Evolutionary conservation across 2,888 invertebrate species (phyloP).

Genomic region (Nebria brevicollis): DNA sequence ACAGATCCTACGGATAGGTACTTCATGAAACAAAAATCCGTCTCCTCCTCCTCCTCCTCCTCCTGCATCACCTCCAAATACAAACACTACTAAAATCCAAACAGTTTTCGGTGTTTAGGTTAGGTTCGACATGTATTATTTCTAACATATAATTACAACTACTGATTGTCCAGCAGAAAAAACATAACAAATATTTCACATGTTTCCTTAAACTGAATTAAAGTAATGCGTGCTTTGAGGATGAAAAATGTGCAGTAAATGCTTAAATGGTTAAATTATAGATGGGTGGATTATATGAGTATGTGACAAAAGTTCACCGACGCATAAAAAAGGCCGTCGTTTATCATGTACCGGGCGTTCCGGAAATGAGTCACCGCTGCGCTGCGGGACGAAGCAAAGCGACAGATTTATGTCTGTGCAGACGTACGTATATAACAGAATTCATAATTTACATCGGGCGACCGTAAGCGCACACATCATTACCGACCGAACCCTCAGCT

Average conservation of each 20-base stretch:
- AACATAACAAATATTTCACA: too few species aligned
- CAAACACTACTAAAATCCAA: too few species aligned
- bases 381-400: conserved; percentile 45
- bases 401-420: conserved; percentile 54
- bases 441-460: conserved; percentile 32
- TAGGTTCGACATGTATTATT: too few species aligned
- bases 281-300: neutral
- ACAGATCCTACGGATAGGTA: neutral
- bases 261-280: neutral
- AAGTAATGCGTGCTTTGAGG: too few species aligned
- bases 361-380: conserved; percentile 27
- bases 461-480: conserved; percentile 17
- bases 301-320: conserved; percentile 33
- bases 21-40: neutral
- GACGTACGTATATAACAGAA: conserved; percentile 40
- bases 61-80: too few species aligned
- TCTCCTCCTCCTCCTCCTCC: neutral
- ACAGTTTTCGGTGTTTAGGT: too few species aligned
- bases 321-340: conserved; percentile 36
- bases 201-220: too few species aligned
- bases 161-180: too few species aligned
- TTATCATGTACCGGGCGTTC: conserved; percentile 11
- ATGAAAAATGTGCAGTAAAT: neutral
- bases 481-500: conserved; percentile 52
- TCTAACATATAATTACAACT: too few species aligned